Conservation (phyloP, 2,797 vertebrate genomes). For the Craterocephalus amniculus region DNA sequence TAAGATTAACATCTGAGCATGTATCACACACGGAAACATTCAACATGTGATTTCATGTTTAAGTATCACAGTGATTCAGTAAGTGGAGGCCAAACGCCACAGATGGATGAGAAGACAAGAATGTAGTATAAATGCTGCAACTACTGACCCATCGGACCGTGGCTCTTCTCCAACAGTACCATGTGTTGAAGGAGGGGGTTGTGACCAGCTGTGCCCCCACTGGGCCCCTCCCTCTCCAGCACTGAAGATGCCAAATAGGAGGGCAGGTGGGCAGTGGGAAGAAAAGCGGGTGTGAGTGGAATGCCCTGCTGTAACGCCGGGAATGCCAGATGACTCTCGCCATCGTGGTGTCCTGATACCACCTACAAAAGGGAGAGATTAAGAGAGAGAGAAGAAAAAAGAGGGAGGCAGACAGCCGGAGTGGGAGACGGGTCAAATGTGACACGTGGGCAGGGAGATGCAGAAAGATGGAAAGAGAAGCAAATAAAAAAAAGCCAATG, state of each 20-base stretch:
- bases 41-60: too few relatives aligned
- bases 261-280: conserved; percentile 90
- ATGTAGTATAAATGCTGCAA: conserved; percentile 19
- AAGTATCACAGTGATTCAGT: conserved; percentile 5
- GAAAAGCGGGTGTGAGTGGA: conserved; percentile 85
- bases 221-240: conserved; percentile 87
- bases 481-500: neutral
- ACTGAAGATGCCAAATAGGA: conserved; percentile 90
- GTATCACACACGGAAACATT: neutral
- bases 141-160: conserved; percentile 89
- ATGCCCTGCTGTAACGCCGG: conserved; percentile 89
- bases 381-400: conserved; percentile 28
- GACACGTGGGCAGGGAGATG: conserved; percentile 39
- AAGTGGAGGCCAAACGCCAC: conserved; percentile 16
- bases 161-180: conserved; percentile 93
- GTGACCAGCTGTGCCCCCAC: conserved; percentile 78
- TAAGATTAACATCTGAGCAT: neutral
- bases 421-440: conserved; percentile 40
- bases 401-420: conserved; percentile 18
- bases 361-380: conserved; percentile 75
- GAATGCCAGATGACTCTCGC: conserved; percentile 87
- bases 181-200: conserved; percentile 94
- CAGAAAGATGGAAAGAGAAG: conserved; percentile 24
- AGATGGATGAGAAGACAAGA: conserved; percentile 10
- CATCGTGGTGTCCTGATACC: conserved; percentile 87